Evolutionary conservation across 1,140 invertebrate genomes (phyloP).

Genomic region (Gonatopus flavifemur): DNA sequence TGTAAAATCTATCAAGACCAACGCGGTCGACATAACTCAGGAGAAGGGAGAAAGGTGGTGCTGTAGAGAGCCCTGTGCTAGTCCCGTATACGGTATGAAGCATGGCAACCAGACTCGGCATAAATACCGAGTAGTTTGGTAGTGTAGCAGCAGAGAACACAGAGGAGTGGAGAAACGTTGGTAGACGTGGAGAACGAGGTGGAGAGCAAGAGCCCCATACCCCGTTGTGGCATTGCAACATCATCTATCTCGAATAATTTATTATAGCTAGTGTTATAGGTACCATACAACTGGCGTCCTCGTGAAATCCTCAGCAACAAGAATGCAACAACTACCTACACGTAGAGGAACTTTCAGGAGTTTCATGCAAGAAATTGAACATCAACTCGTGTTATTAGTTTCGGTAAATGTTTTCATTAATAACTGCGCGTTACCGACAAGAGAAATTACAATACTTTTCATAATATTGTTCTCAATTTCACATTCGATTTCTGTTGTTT

Average conservation of each 20-base stretch:
- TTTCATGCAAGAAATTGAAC: constrained; percentile 1
- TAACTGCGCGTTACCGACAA: too few species aligned
- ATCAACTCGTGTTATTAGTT: background rate
- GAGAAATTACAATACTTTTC: too few species aligned
- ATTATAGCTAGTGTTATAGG: constrained; percentile 42
- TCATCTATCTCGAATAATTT: constrained; percentile 60
- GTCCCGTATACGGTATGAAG: constrained; percentile 53
- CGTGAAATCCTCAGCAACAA: constrained; percentile 55
- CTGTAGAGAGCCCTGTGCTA: constrained; percentile 19
- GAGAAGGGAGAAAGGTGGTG: constrained; percentile 25
- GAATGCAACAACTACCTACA: constrained; percentile 48
- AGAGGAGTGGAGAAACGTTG: too few species aligned
- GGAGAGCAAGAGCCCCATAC: too few species aligned
- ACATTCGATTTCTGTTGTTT: too few species aligned
- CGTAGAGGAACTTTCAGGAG: constrained; percentile 9
- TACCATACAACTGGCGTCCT: constrained; percentile 37
- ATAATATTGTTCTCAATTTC: too few species aligned
- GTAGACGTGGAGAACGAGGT: too few species aligned
- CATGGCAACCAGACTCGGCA: constrained; percentile 58
- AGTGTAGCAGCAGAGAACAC: constrained; percentile 43
- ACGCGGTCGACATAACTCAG: constrained; percentile 58
- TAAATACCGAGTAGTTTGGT: constrained; percentile 57
- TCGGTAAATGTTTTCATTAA: too few species aligned
- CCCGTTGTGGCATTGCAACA: constrained; percentile 55
- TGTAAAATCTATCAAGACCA: constrained; percentile 61